Base-by-base conservation (phyloP, 2,113 vertebrate genomes). In the Oxyura jamaicensis region DNA sequence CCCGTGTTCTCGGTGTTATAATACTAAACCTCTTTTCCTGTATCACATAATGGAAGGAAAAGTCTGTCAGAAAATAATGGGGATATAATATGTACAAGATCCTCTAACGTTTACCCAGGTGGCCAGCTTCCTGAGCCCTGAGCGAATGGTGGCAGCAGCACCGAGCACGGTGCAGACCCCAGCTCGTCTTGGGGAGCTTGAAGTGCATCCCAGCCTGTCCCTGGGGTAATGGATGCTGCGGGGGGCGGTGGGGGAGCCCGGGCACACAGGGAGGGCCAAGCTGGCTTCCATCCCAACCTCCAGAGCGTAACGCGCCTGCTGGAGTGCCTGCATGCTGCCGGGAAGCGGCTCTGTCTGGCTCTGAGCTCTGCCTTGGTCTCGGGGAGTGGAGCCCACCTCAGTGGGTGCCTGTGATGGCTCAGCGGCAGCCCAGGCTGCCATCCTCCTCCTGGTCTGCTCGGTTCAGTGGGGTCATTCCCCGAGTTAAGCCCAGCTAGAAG, bases 1-100 rank as follows among this genome's bases (percentile, higher is more conserved):
- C 74, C 59, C 8, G 4, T 74, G 91, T 74, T 97, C 95, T 95
- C 96, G 92, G 93, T 94, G 88, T 96, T 96, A 85, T 85, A 96
- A 80, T 79, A 83, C 95, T 93, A 95, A 96, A 86, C 90, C 78
- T 97, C 96, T 95, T 98, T 98, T 98, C 98, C 98, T 98, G 97
- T 98, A 97, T 97, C 88, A 29, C 83, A 95, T 72, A 91, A 97
- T 97, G 97, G 97, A 95, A 98, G 98, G 98, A 97, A 98, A 97
- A 96, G 97, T 95, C 68, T 95, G 96, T 96, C 93, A 94, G 91
- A 97, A 92, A 97, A 97, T 96, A 93, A 95, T 97, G 90, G 83
- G 56, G 81, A 83, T 97, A 87, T 95, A 95, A 93, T 90, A 92
- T 90, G 91, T 80, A 89, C 96, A 95, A 96, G 83, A 94, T 96